These are phyloP conservation scores for Hyaena hyaena DNA, from an alignment of 2,113 vertebrate genomes.

Conservation along the genomic window DNA sequence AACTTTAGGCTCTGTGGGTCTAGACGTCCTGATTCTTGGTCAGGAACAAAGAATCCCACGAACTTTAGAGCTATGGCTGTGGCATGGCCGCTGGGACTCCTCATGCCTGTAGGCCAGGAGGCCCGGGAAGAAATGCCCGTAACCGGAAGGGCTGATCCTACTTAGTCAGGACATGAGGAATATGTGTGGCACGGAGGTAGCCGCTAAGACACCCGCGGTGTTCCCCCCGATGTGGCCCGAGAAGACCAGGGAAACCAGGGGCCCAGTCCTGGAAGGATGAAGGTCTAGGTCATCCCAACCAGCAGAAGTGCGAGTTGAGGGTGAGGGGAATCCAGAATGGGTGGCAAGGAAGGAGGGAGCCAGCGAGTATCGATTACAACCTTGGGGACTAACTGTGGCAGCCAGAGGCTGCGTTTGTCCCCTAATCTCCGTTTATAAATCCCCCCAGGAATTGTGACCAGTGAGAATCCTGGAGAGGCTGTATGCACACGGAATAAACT, in stretches of 20 bases:
- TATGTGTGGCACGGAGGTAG: neutral
- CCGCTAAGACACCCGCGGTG: neutral
- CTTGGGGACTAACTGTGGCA: neutral
- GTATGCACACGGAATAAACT: neutral
- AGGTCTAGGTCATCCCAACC: neutral
- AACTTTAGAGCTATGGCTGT: neutral
- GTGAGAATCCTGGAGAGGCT: neutral
- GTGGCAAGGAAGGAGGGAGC: neutral
- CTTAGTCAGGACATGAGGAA: neutral
- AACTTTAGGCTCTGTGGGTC: neutral
- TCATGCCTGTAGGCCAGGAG: neutral
- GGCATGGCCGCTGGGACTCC: neutral
- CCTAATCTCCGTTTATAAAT: neutral
- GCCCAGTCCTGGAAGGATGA: neutral
- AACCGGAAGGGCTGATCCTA: neutral
- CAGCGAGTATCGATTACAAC: neutral
- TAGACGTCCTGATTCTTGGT: neutral
- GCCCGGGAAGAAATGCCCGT: neutral
- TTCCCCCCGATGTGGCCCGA: neutral
- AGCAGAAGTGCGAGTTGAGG: neutral
- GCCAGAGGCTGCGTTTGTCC: neutral
- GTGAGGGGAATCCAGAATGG: neutral
- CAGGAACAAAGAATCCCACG: neutral
- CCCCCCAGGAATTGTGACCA: neutral
- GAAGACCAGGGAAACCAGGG: neutral